Base-by-base conservation (phyloP, 2,797 vertebrate species). In the Malacoraja senta region DNA sequence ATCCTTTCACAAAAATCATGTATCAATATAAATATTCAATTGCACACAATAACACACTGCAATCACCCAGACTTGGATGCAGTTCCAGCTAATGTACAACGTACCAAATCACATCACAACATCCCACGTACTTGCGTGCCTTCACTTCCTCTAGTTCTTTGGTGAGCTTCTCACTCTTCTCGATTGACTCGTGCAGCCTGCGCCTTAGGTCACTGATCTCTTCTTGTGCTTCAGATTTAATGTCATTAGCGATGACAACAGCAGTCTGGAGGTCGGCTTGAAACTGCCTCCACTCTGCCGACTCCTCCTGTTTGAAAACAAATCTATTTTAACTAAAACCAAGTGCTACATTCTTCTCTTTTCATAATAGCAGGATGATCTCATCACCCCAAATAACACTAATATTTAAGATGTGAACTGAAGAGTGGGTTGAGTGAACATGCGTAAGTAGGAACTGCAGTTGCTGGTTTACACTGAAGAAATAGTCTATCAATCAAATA, bases 261-360 rank as follows among this genome's bases (percentile, higher is more conserved):
- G 98, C 98, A 0, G 98, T 99, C 96, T 99, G 98, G 80, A 99
- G 97, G 93, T 99, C 98, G 21, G 98, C 98, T 95, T 99, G 98
- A 95, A 99, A 99, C 96, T 99, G 98, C 93, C 98, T 98, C 98
- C 98, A 99, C 91, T 99, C 98, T 0, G 98, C 98, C 0, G 98
- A 99, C 94, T 99, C 98, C 95, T 99, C 98, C 98, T 99, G 35
- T 84, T 44, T 10, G 38, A 80, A 32, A 68, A 81, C 1, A 93
- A 19, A 21, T 68, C 17, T 65, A 15, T 88, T 68, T 88, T 19
- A 35, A 21, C 65, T 68, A 29, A 61, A 84, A 35, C 4, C 63
- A 68, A 8, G 21, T 21, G 6, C n/a, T 61, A 68, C 29, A 58
- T n/a, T 65, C 19, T 8, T 88, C 29, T 21, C 13, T 17, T 32